Evolutionary conservation across 2,797 vertebrate species (phyloP), one percentile per base, ranked within the genome.

Genomic region (Lagorchestes hirsutus): DNA sequence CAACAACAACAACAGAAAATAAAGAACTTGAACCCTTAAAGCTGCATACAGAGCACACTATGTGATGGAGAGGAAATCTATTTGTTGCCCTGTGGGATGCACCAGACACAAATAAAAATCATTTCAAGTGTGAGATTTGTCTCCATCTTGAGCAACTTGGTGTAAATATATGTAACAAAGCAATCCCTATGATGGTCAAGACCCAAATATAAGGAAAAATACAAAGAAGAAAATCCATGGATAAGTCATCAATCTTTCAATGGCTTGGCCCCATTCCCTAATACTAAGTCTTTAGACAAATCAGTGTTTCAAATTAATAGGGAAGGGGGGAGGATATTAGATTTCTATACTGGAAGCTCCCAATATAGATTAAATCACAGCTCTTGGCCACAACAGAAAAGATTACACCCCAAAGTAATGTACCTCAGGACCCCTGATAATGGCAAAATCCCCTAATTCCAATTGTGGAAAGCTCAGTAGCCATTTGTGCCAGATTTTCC

Each of bases 381-480:
- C 31, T 50, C 9, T 2, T 50, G 22, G 9, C 74, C 40, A 82
- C 40, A 82, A 10, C 5, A 74, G 40, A 74, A 5, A 34, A n/a
- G 6, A 82, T 87, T 40, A 46, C 1, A 87, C 3, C 74, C n/a
- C 40, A 87, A 82, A 87, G 13, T 27, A 50, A 87, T 87, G 22
- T 50, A 87, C 6, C 40, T 46, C 22, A 46, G 34, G 46, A 67
- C 74, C 92, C 97, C 34, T 82, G 95, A 40, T 92, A 98, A 1
- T 92, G 74, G 92, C 95, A 95, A 92, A 57, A 97, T 94, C 90
- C 96, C 95, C 90, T 95, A 95, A 91, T 91, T 97, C 96, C 93
- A 97, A 97, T 95, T 98, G 96, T 82, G 40, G 40, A 87, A 46
- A 87, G 74, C 40, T 87, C 3, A 87, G 13, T 2, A 46, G 10